A percentile compares a stretch with the other conserved stretches of the same genome.
Conservation (phyloP, 2,113 vertebrate species). For the Caretta caretta region DNA sequence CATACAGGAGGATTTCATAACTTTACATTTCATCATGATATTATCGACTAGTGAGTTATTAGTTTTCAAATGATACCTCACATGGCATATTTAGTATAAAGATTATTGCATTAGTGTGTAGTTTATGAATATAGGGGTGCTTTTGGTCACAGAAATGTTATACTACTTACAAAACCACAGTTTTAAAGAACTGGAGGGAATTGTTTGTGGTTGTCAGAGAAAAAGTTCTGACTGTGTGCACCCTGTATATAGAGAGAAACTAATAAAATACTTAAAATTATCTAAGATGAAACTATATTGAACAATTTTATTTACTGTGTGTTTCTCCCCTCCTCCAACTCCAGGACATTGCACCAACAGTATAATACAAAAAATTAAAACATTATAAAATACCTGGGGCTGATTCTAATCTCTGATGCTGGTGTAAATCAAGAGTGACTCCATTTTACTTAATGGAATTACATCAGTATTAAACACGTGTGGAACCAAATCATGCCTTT, state of each 20-base stretch:
- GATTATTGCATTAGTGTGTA: too few species aligned
- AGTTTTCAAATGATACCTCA: too few species aligned
- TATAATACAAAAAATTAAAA: background rate
- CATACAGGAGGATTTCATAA: too few species aligned
- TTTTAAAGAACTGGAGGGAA: background rate
- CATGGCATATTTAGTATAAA: too few species aligned
- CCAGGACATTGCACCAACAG: background rate
- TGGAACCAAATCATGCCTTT: background rate
- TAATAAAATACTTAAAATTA: background rate
- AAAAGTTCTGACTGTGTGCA: background rate
- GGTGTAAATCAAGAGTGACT: background rate
- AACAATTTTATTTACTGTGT: background rate
- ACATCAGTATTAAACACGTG: background rate
- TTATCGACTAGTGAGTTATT: too few species aligned
- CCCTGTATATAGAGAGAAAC: background rate
- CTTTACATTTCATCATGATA: too few species aligned
- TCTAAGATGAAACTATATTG: background rate
- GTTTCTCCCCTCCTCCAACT: background rate
- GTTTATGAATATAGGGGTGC: too few species aligned
- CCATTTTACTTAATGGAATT: background rate
- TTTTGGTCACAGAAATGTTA: background rate
- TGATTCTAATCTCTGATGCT: background rate
- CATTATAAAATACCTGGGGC: background rate
- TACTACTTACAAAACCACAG: background rate
- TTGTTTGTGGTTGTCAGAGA: background rate